phyloP scores from a whole-genome alignment of 2,797 vertebrate species.

The Oreochromis grahami region DNA sequence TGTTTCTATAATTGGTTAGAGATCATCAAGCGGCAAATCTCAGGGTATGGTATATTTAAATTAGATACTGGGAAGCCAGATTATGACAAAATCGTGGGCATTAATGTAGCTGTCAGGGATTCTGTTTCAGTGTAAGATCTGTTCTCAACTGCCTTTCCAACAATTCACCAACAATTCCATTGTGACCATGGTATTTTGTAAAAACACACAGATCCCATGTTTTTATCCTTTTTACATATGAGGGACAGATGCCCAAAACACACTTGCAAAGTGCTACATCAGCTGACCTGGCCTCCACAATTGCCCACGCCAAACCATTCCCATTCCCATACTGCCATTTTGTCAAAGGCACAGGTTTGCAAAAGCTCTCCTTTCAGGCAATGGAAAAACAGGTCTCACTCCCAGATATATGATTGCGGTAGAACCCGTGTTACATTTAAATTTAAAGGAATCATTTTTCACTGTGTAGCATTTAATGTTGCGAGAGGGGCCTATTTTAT shows the following conservation, averaged over 20 bases:
- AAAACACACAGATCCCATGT: neutral
- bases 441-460: neutral
- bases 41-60: neutral
- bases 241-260: neutral
- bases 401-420: neutral
- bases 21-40: neutral
- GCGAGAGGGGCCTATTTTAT: fast-evolving
- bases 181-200: neutral
- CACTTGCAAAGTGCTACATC: neutral
- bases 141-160: neutral
- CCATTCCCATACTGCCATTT: neutral
- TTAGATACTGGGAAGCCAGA: neutral
- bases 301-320: neutral
- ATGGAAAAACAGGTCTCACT: too few species aligned
- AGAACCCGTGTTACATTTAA: neutral
- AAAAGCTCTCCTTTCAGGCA: neutral
- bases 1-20: neutral
- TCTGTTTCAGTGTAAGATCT: neutral
- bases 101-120: neutral
- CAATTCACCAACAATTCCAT: neutral
- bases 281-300: neutral
- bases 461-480: neutral
- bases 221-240: neutral
- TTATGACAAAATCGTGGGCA: neutral
- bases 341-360: neutral